phyloP scores from a whole-genome alignment of 2,888 invertebrate species.

The Schizaphis graminum region DNA sequence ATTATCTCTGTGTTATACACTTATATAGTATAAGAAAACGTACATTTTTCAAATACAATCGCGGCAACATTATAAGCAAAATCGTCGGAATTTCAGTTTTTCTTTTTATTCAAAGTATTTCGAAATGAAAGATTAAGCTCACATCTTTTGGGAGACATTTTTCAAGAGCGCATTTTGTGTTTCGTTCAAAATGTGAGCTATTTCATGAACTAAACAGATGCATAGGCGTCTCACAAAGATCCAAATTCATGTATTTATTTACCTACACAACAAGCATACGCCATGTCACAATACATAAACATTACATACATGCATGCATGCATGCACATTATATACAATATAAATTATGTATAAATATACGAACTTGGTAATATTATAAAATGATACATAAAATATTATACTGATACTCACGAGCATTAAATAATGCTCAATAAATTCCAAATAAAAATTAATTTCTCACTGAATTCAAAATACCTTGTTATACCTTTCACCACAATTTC shows the following conservation, averaged over 20 bases:
- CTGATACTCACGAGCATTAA: no score
- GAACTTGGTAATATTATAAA: no score
- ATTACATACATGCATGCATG: no score
- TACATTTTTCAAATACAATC: not conserved
- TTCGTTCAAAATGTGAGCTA: not conserved
- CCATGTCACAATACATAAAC: not conserved
- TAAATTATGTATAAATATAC: no score
- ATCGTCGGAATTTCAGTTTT: not conserved
- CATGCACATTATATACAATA: no score
- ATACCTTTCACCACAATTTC: no score
- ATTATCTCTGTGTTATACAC: not conserved
- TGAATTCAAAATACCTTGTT: not conserved
- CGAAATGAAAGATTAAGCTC: not conserved
- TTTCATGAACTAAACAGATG: not conserved
- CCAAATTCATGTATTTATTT: not conserved
- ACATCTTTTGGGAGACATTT: not conserved
- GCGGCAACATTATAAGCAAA: not conserved
- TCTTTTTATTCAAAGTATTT: not conserved
- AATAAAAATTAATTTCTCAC: not conserved
- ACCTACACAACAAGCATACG: not conserved
- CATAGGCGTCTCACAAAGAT: not conserved
- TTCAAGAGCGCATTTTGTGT: not conserved
- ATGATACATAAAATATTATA: no score
- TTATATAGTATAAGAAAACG: not conserved
- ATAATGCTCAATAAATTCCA: not conserved